Percentiles rank a stretch among this genome's conserved stretches.
These are phyloP conservation scores for Austrolebias charrua DNA, from an alignment of 2,797 vertebrate species.

Conservation along the genomic window DNA sequence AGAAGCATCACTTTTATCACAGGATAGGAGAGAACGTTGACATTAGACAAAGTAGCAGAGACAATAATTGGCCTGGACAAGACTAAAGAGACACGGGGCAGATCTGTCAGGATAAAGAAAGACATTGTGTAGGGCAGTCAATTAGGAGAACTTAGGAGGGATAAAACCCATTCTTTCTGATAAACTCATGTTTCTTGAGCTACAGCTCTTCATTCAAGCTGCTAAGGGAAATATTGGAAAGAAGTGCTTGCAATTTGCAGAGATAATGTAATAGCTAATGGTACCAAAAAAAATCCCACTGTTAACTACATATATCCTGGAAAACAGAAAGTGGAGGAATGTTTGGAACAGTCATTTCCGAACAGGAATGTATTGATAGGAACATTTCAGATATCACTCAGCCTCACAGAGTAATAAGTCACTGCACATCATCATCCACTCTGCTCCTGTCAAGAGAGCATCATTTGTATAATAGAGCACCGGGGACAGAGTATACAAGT, in stretches of 20 bases:
- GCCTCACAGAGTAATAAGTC: conserved; percentile 31
- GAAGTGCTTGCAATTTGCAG: conserved; percentile 12
- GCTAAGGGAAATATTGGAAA: conserved; percentile 19
- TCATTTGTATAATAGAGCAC: conserved; percentile 35
- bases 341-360: conserved; percentile 22
- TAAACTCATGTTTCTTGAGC: conserved; percentile 11
- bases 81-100: conserved; percentile 32
- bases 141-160: conserved; percentile 42
- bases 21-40: conserved; percentile 53
- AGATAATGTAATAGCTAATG: conserved; percentile 10
- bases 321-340: conserved; percentile 25
- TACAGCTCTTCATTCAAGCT: conserved; percentile 19
- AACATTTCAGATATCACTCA: conserved; percentile 63
- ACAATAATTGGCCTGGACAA: conserved; percentile 42
- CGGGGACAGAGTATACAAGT: conserved; percentile 39
- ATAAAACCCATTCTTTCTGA: conserved; percentile 38
- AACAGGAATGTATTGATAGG: conserved; percentile 54
- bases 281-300: conserved; percentile 6
- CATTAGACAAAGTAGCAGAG: conserved; percentile 41
- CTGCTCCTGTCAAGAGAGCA: conserved; percentile 43
- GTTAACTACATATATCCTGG: too few relatives aligned
- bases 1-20: conserved; percentile 63
- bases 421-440: conserved; percentile 43
- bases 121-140: conserved; percentile 36
- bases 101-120: conserved; percentile 42